These are phyloP conservation scores for Odontocolon sp. DNA, from an alignment of 2,888 invertebrate genomes.

Conservation along the genomic window DNA sequence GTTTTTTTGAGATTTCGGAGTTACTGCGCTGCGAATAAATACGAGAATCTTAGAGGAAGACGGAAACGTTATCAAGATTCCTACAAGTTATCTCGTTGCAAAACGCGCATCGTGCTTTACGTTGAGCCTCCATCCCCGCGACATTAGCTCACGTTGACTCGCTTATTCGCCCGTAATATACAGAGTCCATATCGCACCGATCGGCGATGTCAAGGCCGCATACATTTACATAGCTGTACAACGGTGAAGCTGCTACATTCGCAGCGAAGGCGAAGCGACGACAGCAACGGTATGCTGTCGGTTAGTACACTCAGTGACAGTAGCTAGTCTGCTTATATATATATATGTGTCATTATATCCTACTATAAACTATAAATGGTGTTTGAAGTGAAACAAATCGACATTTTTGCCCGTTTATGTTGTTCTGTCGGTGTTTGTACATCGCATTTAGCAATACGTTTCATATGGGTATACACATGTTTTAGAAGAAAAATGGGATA, in stretches of 20 bases:
- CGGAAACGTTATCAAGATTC: slow-evolving; percentile 6
- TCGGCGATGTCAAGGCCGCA: slow-evolving; percentile 73
- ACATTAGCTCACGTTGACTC: slow-evolving; percentile 13
- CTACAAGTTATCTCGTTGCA: slow-evolving; percentile 60
- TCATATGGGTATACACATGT: no score
- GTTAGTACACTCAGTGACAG: neutral
- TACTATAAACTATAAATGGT: slow-evolving; percentile 1
- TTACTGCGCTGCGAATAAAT: neutral
- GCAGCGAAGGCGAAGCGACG: slow-evolving; percentile 51
- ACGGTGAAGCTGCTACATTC: slow-evolving; percentile 35
- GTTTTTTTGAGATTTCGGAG: neutral
- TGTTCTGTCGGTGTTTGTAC: neutral
- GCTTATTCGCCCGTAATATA: slow-evolving; percentile 59
- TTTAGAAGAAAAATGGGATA: no score
- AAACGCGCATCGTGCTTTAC: slow-evolving; percentile 53
- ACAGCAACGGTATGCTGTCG: slow-evolving; percentile 13
- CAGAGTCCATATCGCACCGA: slow-evolving; percentile 59
- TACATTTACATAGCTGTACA: slow-evolving; percentile 70
- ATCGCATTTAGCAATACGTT: neutral
- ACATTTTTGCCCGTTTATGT: no score
- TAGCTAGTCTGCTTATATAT: neutral
- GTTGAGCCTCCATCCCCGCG: slow-evolving; percentile 55
- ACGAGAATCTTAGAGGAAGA: neutral
- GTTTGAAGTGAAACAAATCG: no score
- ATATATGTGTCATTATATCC: neutral